Percentiles rank a stretch among this genome's conserved stretches.
phyloP scores from a whole-genome alignment of 2,113 vertebrate species.

The Mesitornis unicolor region DNA sequence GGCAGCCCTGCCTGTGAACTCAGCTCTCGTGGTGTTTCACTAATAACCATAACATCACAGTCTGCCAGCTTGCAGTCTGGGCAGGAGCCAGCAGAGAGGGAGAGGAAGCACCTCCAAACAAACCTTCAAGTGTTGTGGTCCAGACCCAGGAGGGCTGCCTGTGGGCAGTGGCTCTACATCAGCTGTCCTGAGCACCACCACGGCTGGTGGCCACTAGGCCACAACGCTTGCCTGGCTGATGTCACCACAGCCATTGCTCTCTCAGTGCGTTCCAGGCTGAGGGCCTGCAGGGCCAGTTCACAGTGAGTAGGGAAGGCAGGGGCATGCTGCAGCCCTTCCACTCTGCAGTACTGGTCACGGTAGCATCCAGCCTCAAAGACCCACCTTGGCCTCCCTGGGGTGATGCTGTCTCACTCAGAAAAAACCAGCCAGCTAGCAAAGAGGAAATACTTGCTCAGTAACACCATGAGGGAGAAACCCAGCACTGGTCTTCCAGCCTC shows the following conservation, averaged over 20 bases:
- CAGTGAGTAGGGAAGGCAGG: not conserved
- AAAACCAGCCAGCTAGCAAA: not conserved
- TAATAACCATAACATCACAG: not conserved
- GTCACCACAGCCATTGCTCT: not conserved
- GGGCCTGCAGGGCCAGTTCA: not conserved
- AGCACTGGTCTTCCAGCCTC: not conserved
- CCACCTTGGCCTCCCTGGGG: not conserved
- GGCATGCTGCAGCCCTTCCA: not conserved
- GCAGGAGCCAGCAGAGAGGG: not conserved
- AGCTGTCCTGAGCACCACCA: not conserved
- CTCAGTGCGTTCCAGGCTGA: not conserved
- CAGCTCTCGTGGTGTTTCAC: not conserved
- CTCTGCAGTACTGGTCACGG: no score
- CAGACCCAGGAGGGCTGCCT: not conserved
- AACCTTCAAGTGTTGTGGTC: rapidly evolving
- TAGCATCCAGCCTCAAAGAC: not conserved
- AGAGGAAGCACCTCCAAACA: not conserved
- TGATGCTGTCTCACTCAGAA: not conserved
- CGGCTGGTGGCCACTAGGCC: not conserved
- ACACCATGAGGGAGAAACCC: not conserved
- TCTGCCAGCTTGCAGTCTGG: no score
- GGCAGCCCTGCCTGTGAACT: not conserved
- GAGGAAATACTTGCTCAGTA: not conserved
- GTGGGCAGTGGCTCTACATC: rapidly evolving
- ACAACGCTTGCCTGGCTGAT: not conserved